Evolutionary conservation across 2,113 vertebrate genomes (phyloP).

Genomic region (Xyrauchen texanus): DNA sequence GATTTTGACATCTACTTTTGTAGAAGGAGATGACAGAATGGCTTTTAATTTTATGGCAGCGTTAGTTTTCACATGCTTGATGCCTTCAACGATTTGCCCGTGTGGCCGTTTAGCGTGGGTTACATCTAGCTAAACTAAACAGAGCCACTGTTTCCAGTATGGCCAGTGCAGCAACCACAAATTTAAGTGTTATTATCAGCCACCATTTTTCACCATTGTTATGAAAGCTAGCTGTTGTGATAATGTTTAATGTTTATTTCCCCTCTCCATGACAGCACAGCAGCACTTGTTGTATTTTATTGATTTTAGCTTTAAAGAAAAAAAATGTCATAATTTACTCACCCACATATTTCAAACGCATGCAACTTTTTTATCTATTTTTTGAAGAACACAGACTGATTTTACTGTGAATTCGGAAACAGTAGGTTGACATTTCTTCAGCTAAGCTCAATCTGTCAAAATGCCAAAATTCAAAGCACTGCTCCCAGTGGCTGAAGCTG

Average conservation of each 20-base stretch:
- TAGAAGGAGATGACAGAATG: slow-evolving; percentile 52
- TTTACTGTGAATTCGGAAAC: too few species aligned
- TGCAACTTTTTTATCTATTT: too few species aligned
- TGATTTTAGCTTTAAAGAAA: neutral
- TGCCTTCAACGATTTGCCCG: slow-evolving; percentile 46
- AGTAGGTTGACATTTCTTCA: too few species aligned
- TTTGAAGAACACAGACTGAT: too few species aligned
- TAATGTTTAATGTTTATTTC: neutral
- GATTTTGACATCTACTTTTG: slow-evolving; percentile 23
- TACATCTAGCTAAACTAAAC: slow-evolving; percentile 22
- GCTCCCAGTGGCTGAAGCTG: too few species aligned
- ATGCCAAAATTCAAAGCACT: too few species aligned
- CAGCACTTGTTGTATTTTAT: neutral
- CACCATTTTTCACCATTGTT: slow-evolving; percentile 18
- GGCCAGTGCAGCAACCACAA: slow-evolving; percentile 34
- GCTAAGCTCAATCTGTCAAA: too few species aligned
- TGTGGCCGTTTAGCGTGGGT: slow-evolving; percentile 33
- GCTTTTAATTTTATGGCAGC: slow-evolving; percentile 50
- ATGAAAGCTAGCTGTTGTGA: slow-evolving; percentile 19
- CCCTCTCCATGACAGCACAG: neutral
- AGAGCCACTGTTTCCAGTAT: slow-evolving; percentile 24
- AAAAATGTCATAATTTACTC: too few species aligned
- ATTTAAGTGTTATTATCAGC: slow-evolving; percentile 33
- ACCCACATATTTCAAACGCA: too few species aligned
- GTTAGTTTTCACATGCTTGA: slow-evolving; percentile 57